Evolutionary conservation across 1,140 invertebrate genomes (phyloP), one percentile per base, ranked within the genome.

Genomic region (Bombus sibiricus): DNA sequence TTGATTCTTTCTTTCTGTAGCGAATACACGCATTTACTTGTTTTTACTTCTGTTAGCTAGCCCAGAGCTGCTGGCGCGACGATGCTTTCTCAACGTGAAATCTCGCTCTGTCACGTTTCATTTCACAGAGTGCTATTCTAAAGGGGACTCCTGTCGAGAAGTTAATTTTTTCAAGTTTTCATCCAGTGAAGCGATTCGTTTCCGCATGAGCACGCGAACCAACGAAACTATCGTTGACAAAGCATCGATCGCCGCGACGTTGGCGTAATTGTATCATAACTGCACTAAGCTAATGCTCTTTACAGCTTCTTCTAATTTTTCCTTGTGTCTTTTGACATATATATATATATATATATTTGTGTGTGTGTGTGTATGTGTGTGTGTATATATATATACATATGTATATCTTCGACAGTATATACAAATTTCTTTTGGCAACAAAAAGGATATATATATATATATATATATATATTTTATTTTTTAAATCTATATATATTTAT

Each of bases 211-310:
- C 12, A 12, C 59, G 28, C 34, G 9, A 25, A 9, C 8, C 1
- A 18, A 3, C 34, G 66, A 34, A 66, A 66, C 66, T 69, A 37
- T 76, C 43, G 25, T 43, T 75, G 64, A 66, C 22, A 71, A 57
- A 85, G 77, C 69, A 81, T 72, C 81, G 62, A 39, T 15, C 62
- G 68, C 39, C 68, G 83, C 37, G 57, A 71, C 76, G 66, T 79
- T 72, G 72, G 57, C 75, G 75, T 89, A 90, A 91, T 92, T 62
- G 28, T 62, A 53, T 53, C 47, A 53, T 53, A 62, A 62, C 28
- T 87, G 85, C 89, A 92, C 87, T 88, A 90, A 83, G 88, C 90
- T 91, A 92, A 93, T 91, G 89, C 88, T 91, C 88, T 93, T 91
- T 92, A 93, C 90, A 92, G 91, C 91, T 90, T 91, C 83, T 88